Percentiles rank a stretch among this genome's conserved stretches.
Conservation (phyloP, 2,797 vertebrate genomes). For the Sebastes diaconus region DNA sequence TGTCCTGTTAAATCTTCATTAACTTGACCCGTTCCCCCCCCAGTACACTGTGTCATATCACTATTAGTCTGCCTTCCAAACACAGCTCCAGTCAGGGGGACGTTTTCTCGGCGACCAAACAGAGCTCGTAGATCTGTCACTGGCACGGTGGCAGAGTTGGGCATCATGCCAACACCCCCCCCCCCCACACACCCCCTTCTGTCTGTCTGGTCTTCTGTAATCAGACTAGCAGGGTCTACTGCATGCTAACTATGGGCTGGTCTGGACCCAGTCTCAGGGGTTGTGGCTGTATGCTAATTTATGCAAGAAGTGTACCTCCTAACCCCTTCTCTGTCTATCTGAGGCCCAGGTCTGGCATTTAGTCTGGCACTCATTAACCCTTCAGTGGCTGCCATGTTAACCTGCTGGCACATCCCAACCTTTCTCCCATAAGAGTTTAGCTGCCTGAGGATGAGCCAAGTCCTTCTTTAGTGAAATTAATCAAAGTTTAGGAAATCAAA, state of each 20-base stretch:
- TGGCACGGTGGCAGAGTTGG: constrained; percentile 70
- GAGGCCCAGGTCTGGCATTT: constrained; percentile 66
- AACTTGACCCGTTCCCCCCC: background rate
- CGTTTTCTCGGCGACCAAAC: constrained; percentile 55
- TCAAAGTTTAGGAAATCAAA: background rate
- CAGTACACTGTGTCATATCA: constrained; percentile 32
- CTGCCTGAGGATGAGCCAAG: background rate
- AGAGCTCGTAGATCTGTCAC: constrained; percentile 63
- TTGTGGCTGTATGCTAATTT: constrained; percentile 79
- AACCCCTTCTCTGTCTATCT: constrained; percentile 47
- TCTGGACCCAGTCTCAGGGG: constrained; percentile 70
- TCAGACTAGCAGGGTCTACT: constrained; percentile 76
- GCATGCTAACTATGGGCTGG: constrained; percentile 78
- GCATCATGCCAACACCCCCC: constrained; percentile 65
- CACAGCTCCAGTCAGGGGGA: constrained; percentile 39
- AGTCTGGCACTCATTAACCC: constrained; percentile 74
- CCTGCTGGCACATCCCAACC: constrained; percentile 12
- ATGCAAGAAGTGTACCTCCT: constrained; percentile 70
- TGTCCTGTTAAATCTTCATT: constrained; percentile 37
- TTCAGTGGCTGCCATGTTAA: constrained; percentile 41
- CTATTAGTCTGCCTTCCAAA: constrained; percentile 40
- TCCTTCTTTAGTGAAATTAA: background rate
- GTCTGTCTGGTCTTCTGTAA: constrained; percentile 75
- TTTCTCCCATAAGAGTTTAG: background rate
- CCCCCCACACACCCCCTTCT: constrained; percentile 50